Conservation (phyloP, 2,797 vertebrate genomes). For the Parotocinclus haroldoi region DNA sequence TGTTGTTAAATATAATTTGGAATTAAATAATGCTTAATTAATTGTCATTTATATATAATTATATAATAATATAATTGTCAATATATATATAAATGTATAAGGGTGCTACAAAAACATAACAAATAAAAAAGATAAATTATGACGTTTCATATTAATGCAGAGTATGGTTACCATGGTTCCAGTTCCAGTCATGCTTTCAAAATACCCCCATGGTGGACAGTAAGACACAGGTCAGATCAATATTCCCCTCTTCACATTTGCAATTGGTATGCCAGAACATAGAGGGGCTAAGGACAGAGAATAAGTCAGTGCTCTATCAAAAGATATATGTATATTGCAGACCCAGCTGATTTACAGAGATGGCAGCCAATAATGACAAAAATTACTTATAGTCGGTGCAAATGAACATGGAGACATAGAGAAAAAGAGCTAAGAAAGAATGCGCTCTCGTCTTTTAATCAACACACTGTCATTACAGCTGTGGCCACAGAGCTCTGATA, state of each 20-base stretch:
- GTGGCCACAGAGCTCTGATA: constrained; percentile 32
- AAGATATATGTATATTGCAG: constrained; percentile 64
- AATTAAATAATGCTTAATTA: no score
- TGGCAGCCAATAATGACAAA: constrained; percentile 55
- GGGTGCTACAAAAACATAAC: no score
- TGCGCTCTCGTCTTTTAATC: constrained; percentile 46
- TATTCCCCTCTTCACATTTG: constrained; percentile 50
- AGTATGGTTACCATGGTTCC: constrained; percentile 75
- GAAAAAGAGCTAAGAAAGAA: constrained; percentile 28
- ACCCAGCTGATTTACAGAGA: constrained; percentile 58
- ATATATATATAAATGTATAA: no score
- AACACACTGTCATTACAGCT: constrained; percentile 39
- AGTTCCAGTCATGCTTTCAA: constrained; percentile 64
- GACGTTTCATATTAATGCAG: constrained; percentile 58
- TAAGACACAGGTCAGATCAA: constrained; percentile 62
- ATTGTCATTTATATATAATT: no score
- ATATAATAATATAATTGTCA: no score
- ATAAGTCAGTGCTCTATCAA: constrained; percentile 62
- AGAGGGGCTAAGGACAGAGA: constrained; percentile 58
- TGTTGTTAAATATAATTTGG: no score
- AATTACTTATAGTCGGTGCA: constrained; percentile 54
- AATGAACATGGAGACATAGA: constrained; percentile 25
- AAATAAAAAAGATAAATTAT: constrained; percentile 61
- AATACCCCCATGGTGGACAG: constrained; percentile 58
- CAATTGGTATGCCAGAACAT: constrained; percentile 44